Evolutionary conservation across 2,888 invertebrate species (phyloP).

Genomic region (Erebia aethiops): DNA sequence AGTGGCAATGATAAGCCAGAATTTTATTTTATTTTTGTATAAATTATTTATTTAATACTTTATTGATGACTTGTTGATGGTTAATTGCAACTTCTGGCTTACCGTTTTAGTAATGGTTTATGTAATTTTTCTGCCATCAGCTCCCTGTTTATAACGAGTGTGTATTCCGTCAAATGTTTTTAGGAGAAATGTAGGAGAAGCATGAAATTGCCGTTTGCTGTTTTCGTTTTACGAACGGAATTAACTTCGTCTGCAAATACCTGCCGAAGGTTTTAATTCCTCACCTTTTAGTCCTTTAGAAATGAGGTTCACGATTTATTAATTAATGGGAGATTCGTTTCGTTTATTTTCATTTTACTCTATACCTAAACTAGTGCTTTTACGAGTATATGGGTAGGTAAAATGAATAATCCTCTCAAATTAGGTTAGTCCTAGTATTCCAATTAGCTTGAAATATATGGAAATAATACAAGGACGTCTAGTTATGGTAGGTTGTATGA

Average conservation of each 20-base stretch:
- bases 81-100: too few species aligned
- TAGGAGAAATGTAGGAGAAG: constrained; percentile 8
- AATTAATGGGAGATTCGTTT: background rate
- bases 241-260: constrained; percentile 4
- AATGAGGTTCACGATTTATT: background rate
- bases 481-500: too few species aligned
- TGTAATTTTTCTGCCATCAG: too few species aligned
- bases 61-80: too few species aligned
- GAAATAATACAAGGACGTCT: too few species aligned
- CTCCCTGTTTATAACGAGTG: background rate
- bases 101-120: too few species aligned
- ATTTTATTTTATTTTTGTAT: too few species aligned
- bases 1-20: too few species aligned
- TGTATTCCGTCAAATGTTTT: constrained; percentile 17
- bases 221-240: constrained; percentile 10
- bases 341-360: background rate
- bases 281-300: background rate
- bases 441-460: too few species aligned
- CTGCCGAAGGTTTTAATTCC: background rate
- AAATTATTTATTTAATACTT: too few species aligned
- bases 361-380: background rate
- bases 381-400: background rate
- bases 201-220: constrained; percentile 16
- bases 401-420: too few species aligned
- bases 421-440: background rate